These are phyloP conservation scores for Ascidia mentula DNA, from an alignment of 23 tunicate species.

Conservation along the genomic window DNA sequence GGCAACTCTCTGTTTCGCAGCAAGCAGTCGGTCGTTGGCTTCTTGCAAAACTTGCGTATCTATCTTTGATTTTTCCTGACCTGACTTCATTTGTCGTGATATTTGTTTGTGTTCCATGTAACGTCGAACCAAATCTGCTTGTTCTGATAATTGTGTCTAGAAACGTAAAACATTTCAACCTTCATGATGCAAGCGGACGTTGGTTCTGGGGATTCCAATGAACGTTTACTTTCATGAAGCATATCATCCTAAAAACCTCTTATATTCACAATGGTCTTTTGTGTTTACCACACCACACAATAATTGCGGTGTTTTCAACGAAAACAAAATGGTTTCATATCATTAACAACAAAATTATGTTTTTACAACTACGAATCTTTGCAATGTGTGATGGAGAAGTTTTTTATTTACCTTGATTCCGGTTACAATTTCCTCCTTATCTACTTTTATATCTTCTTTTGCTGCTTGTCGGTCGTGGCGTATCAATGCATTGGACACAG, in stretches of 20 bases:
- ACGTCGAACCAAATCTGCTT: slow-evolving; percentile 72
- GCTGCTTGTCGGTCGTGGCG: slow-evolving; percentile 84
- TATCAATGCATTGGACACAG: slow-evolving; percentile 78
- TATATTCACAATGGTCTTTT: too few relatives aligned
- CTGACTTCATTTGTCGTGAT: slow-evolving; percentile 59
- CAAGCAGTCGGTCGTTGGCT: slow-evolving; percentile 68
- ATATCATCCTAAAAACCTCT: too few relatives aligned
- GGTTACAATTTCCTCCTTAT: slow-evolving; percentile 56
- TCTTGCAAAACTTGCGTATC: slow-evolving; percentile 67
- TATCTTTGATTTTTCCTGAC: slow-evolving; percentile 65
- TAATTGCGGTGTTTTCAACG: too few relatives aligned
- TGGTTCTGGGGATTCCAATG: too few relatives aligned
- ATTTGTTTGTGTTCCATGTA: slow-evolving; percentile 92
- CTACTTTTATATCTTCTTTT: slow-evolving; percentile 34
- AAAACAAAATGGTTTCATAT: too few relatives aligned
- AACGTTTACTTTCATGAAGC: too few relatives aligned
- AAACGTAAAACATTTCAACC: too few relatives aligned
- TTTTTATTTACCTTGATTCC: slow-evolving; percentile 49
- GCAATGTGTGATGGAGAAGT: too few relatives aligned
- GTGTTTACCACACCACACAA: too few relatives aligned
- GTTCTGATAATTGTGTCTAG: slow-evolving; percentile 79
- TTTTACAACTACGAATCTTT: too few relatives aligned
- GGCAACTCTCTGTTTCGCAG: slow-evolving; percentile 76
- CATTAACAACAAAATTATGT: too few relatives aligned
- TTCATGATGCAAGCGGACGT: too few relatives aligned